Base-by-base conservation (phyloP, 1,140 invertebrate species). In the Hesperophylax magnus region DNA sequence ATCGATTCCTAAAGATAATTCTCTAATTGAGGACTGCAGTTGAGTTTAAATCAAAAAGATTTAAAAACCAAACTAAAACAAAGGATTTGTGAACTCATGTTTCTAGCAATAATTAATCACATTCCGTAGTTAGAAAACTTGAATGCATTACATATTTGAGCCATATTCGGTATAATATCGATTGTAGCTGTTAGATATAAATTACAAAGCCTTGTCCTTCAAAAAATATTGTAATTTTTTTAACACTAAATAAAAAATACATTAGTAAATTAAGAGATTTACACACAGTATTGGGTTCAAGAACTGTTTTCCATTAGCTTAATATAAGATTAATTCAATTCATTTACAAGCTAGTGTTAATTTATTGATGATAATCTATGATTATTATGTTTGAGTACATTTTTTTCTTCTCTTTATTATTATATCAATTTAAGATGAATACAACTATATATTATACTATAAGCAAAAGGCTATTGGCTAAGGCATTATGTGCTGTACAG, bases 301-400 rank as follows among this genome's bases (percentile, higher is more conserved):
- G 63, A 67, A 67, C 63, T 34, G 63, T 67, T 67, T 67, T 67
- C 63, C 63, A 34, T 67, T 31, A 67, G 22, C 22, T 31, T 67
- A 67, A 31, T 22, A 67, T 24, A 27, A 15, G 11, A 31, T 67
- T 67, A 39, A 34, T 67, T 67, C 11, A 67, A 27, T 67, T 17
- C 63, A 31, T 34, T 31, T 39, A 7, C 8, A 67, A 3, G n/a
- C 31, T 67, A 67, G 31, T 27, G 31, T 67, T 67, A 27, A 22
- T 31, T 27, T 6, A 63, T 63, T 63, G 60, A 34, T 67, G 1
- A 47, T 47, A 14, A 47, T 47, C 34, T 67, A 67, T 67, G 27
- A 67, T 31, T 34, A 67, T 67, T 67, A 67, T 67, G 63, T 31
- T 67, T n/a, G 63, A 67, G 63, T 67, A 67, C 11, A 67, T 31